These are phyloP conservation scores for Tricholaema leucomelas DNA, from an alignment of 2,113 vertebrate species.

Conservation along the genomic window DNA sequence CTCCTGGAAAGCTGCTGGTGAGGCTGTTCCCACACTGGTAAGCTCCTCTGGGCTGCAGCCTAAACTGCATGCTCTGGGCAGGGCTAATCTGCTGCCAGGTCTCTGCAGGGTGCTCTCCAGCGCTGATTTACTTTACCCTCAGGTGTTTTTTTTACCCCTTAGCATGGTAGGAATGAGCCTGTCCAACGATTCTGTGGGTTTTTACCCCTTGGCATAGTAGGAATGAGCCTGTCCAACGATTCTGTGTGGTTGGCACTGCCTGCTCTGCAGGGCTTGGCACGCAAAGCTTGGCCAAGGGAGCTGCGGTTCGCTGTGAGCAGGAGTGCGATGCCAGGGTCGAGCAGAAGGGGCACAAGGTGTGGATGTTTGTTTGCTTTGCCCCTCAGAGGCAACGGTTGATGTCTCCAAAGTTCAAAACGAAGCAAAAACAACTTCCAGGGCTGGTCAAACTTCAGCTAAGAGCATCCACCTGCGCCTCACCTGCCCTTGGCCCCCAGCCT, in stretches of 20 bases:
- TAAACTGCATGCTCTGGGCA: neutral
- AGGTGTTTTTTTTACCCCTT: no score
- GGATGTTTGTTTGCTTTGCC: no score
- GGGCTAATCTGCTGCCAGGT: accelerated
- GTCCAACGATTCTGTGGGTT: no score
- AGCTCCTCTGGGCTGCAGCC: neutral
- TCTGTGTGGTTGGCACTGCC: neutral
- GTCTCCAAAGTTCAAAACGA: neutral
- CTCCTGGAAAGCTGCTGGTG: neutral
- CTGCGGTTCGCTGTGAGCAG: accelerated
- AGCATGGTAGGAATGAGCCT: no score
- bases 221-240: no score
- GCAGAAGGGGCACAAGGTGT: accelerated
- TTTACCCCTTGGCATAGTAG: no score
- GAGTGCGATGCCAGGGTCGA: accelerated
- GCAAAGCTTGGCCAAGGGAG: neutral
- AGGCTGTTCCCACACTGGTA: neutral
- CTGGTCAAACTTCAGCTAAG: neutral
- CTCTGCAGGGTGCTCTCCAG: neutral
- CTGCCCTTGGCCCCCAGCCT: accelerated
- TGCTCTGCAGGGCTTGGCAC: neutral
- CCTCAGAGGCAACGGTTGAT: neutral
- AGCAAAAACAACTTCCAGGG: neutral
- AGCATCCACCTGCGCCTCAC: accelerated
- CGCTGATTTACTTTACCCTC: neutral